These are phyloP conservation scores for Ramphastos sulfuratus DNA, from an alignment of 2,113 vertebrate species.

Conservation along the genomic window DNA sequence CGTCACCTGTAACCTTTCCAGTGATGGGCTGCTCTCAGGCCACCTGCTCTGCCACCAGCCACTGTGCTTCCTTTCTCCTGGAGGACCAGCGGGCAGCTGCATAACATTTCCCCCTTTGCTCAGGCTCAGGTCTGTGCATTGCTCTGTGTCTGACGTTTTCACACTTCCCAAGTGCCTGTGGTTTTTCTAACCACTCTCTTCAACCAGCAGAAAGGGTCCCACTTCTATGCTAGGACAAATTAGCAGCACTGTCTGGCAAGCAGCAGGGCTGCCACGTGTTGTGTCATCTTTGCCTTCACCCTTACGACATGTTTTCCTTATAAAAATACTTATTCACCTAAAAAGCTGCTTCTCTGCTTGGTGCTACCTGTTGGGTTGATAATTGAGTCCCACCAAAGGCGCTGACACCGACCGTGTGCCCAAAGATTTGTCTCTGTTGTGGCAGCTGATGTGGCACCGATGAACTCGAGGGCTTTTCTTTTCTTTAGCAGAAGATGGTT, in stretches of 20 bases:
- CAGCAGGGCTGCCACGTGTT: fast-evolving
- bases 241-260: background rate
- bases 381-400: background rate
- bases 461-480: background rate
- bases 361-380: background rate
- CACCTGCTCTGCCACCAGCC: background rate
- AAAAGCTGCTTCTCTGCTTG: background rate
- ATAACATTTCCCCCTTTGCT: background rate
- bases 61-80: background rate
- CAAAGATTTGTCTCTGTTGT: fast-evolving
- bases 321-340: background rate
- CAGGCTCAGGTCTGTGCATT: background rate
- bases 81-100: background rate
- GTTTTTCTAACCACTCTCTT: background rate
- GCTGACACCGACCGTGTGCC: fast-evolving
- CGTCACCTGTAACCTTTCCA: background rate
- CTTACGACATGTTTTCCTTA: background rate
- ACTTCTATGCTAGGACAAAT: background rate
- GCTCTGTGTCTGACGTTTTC: background rate
- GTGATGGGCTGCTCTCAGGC: background rate
- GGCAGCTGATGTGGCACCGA: fast-evolving
- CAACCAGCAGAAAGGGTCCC: background rate
- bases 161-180: background rate
- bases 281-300: background rate
- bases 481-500: background rate